Base-by-base conservation (phyloP, 2,113 vertebrate species). In the Carettochelys insculpta region DNA sequence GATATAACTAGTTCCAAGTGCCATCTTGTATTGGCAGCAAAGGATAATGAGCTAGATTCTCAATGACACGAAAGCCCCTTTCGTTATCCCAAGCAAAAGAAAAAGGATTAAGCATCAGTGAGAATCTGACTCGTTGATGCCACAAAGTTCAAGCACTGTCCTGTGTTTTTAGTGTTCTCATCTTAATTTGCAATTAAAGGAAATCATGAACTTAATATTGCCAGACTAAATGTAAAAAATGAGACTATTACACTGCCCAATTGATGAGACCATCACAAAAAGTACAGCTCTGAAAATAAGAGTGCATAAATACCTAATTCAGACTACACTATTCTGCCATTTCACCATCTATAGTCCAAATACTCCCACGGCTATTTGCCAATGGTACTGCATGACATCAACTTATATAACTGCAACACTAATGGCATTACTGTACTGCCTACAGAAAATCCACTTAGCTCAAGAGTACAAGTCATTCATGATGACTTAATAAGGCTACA, bases 201-300 rank as follows among this genome's bases (percentile, higher is more conserved):
- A 73, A 80, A 34, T 34, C 79, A 68, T 2, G 1, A 88, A 77
- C 6, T 31, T 88, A 82, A 78, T 80, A 82, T 17, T 68, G 2
- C 11, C 85, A 87, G 80, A 85, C 94, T 58, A 94, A 93, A 88
- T 22, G 79, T 16, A 50, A 87, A 38, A 38, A 87, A 92, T 65
- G 41, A 89, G 89, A 95, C 83, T 41, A 20, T 76, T 71, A 58
- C 50, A 50, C 41, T 1, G 0, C 76, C 89, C 73, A 95, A 95
- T 88, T 4, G 71, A 82, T 50, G 1, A 47, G 53, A 90, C 53
- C 43, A 80, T 38, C 45, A 77, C 20, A 6, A 88, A 11, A 38
- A 5, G 17, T 80, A 38, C 27, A 90, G 76, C 45, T 90, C 71
- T 78, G 76, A 80, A 54, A 92, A 77, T 51, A 75, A 20, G 77